phyloP scores from a whole-genome alignment of 2,888 invertebrate genomes.

The Diaperis boleti region DNA sequence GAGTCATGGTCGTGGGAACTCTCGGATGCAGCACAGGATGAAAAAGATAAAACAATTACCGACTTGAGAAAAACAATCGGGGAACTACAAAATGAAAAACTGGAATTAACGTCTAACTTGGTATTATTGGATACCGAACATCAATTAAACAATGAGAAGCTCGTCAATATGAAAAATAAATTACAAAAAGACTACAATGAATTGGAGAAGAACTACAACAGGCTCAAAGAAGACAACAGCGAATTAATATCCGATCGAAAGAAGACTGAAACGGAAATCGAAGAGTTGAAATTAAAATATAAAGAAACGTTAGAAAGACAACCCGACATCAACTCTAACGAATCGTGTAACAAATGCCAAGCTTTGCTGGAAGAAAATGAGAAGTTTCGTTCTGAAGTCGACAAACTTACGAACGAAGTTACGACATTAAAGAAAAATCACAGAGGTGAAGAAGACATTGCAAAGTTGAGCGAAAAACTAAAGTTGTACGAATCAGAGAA shows the following conservation, averaged over 20 bases:
- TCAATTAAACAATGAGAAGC: constrained; percentile 61
- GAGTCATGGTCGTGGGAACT: constrained; percentile 71
- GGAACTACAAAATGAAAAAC: constrained; percentile 60
- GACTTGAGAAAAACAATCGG: constrained; percentile 55
- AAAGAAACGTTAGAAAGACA: constrained; percentile 63
- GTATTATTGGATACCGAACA: constrained; percentile 64
- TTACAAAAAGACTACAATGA: constrained; percentile 60
- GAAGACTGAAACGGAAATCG: constrained; percentile 63
- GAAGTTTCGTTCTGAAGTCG: constrained; percentile 52
- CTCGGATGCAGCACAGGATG: constrained; percentile 49
- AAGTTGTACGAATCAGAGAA: constrained; percentile 56
- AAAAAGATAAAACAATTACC: constrained; percentile 47
- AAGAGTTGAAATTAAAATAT: constrained; percentile 68
- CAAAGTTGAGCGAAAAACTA: constrained; percentile 54
- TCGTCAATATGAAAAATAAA: constrained; percentile 60
- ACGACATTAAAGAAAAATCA: constrained; percentile 53
- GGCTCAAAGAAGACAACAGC: constrained; percentile 72
- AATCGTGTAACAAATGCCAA: constrained; percentile 39
- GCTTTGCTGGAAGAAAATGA: constrained; percentile 48
- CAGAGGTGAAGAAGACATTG: constrained; percentile 57
- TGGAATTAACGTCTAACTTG: constrained; percentile 56
- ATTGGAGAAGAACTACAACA: constrained; percentile 66
- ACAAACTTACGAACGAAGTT: constrained; percentile 55
- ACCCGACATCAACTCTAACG: constrained; percentile 13
- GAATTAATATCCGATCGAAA: constrained; percentile 65